A percentile compares a stretch with the other conserved stretches of the same genome.
Conservation (phyloP, 64 coral and sea anemone genomes). For the Anthopleura sola region DNA sequence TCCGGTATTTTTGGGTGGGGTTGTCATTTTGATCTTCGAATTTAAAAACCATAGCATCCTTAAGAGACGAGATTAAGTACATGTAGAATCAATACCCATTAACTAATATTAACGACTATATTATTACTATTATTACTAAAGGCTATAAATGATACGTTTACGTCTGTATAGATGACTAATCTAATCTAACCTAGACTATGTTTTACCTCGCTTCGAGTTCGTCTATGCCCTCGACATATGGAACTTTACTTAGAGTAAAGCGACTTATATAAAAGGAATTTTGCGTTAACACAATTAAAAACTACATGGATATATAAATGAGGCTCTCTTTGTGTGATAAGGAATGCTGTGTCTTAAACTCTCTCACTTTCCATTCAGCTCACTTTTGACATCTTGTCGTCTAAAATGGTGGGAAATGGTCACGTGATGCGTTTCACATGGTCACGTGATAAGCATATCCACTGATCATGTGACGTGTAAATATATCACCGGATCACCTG, state of each 20-base stretch:
- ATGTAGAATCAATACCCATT: background rate
- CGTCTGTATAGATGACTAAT: conserved; percentile 15
- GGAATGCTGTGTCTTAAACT: background rate
- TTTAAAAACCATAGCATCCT: background rate
- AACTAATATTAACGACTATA: background rate
- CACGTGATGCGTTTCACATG: background rate
- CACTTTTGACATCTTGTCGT: too few relatives aligned
- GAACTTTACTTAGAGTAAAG: conserved; percentile 10
- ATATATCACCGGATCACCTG: too few relatives aligned
- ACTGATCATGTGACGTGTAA: too few relatives aligned
- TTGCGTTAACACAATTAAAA: background rate
- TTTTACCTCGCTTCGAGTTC: conserved; percentile 5
- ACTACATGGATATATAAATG: background rate
- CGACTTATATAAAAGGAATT: background rate
- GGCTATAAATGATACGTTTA: conserved; percentile 5
- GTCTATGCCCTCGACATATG: background rate
- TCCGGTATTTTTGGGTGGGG: too few relatives aligned
- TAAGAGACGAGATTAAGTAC: background rate
- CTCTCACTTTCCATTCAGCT: background rate
- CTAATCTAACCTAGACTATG: conserved; percentile 9
- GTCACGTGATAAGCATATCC: background rate
- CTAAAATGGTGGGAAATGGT: background rate
- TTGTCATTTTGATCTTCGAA: too few relatives aligned
- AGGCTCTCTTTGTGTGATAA: background rate
- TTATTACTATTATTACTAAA: too few relatives aligned